Evolutionary conservation across 2,888 invertebrate species (phyloP).

Genomic region (Pachymerium ferrugineum): DNA sequence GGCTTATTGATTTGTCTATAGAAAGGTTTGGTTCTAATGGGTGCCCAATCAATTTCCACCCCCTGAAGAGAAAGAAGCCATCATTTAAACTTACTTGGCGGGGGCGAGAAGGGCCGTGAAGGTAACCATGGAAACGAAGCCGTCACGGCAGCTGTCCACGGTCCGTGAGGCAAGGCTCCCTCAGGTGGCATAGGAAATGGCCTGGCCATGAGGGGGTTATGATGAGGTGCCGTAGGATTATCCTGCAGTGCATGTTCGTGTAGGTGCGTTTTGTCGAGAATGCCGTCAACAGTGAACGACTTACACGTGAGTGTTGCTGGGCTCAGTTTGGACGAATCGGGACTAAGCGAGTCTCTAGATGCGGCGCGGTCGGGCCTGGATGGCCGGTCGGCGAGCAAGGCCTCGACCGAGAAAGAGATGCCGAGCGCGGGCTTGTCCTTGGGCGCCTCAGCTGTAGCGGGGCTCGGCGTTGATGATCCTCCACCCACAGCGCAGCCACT

Average conservation of each 20-base stretch:
- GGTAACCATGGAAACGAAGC: conserved; percentile 37
- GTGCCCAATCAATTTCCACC: conserved; percentile 13
- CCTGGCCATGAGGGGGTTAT: conserved; percentile 33
- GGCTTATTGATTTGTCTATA: conserved; percentile 4
- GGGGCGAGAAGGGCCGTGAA: conserved; percentile 36
- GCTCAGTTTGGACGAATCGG: not conserved
- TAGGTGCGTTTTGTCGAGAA: conserved; percentile 30
- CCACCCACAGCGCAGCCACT: not conserved
- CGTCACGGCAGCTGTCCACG: conserved; percentile 36
- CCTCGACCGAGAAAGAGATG: conserved; percentile 35
- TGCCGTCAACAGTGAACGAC: conserved; percentile 36
- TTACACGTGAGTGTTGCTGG: conserved; percentile 1
- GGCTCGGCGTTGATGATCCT: conserved; percentile 29
- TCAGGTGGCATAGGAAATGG: conserved; percentile 36
- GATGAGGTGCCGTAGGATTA: not conserved
- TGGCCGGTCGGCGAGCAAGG: conserved; percentile 28
- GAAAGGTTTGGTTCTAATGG: conserved; percentile 1
- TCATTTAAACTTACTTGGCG: conserved; percentile 35
- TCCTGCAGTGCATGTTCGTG: conserved; percentile 20
- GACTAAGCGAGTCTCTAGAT: conserved; percentile 28
- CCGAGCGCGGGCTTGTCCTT: conserved; percentile 27
- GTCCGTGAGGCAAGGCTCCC: conserved; percentile 35
- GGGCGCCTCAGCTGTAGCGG: conserved; percentile 23
- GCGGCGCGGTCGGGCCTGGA: conserved; percentile 2
- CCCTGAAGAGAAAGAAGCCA: conserved; percentile 1